Evolutionary conservation across 2,888 invertebrate genomes (phyloP).

Genomic region (Drosophila mulleri): DNA sequence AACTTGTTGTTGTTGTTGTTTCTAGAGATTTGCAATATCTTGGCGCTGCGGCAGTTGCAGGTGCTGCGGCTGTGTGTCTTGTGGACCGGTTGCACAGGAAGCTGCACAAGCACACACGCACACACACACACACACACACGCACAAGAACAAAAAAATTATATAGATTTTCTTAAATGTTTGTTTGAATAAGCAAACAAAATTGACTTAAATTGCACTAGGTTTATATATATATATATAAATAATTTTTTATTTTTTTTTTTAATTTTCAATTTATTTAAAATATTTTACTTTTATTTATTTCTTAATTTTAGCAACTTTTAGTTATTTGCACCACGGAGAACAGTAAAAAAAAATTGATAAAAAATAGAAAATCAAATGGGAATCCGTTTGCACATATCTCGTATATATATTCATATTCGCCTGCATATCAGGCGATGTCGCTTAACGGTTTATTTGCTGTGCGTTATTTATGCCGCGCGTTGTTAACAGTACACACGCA

Average conservation of each 20-base stretch:
- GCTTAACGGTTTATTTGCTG: conserved; percentile 11
- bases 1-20: conserved; percentile 18
- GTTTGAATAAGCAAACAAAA: not conserved
- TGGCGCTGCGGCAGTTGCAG: conserved; percentile 63
- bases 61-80: conserved; percentile 38
- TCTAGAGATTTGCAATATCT: not conserved
- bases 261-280: not conserved
- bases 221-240: not conserved
- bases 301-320: not conserved
- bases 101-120: conserved; percentile 43
- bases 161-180: not conserved
- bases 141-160: conserved; percentile 18
- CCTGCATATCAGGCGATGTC: not conserved
- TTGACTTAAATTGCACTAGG: conserved; percentile 6
- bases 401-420: not conserved
- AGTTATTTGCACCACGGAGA: conserved; percentile 41
- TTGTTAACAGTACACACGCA: conserved; percentile 7
- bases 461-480: conserved; percentile 17
- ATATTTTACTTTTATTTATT: not conserved
- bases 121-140: conserved; percentile 17
- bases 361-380: conserved; percentile 3
- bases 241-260: not conserved
- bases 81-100: conserved; percentile 81
- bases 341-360: conserved; percentile 32
- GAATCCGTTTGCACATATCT: not conserved